A percentile compares a stretch with the other conserved stretches of the same genome.
These are phyloP conservation scores for Thinocorus orbignyianus DNA, from an alignment of 2,113 vertebrate species.

Conservation along the genomic window DNA sequence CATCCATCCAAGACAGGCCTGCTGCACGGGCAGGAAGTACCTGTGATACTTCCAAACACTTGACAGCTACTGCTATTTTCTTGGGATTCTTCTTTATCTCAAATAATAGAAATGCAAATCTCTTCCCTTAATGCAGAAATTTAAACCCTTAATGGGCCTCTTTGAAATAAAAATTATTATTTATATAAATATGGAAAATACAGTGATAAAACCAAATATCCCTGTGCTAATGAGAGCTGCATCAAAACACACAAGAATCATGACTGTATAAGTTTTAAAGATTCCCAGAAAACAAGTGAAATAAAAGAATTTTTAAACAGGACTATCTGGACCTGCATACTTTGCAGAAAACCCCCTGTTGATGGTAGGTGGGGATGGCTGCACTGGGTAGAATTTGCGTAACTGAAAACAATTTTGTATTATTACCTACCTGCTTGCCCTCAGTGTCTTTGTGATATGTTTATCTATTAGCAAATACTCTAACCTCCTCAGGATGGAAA, in stretches of 20 bases:
- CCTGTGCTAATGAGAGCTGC: neutral
- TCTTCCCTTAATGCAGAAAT: neutral
- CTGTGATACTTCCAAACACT: neutral
- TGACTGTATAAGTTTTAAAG: neutral
- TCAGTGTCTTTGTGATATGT: neutral
- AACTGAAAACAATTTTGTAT: neutral
- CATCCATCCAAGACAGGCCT: neutral
- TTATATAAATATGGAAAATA: neutral
- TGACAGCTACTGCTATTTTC: neutral
- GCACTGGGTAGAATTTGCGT: neutral
- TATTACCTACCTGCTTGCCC: neutral
- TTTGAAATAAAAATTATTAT: neutral
- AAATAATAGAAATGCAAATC: neutral
- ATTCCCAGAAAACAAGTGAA: neutral
- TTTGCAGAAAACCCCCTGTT: neutral
- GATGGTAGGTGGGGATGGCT: neutral
- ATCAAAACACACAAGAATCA: neutral
- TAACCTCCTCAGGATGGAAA: neutral
- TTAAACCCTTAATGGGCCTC: neutral
- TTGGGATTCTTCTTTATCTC: neutral
- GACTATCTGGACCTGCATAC: neutral
- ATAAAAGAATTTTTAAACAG: neutral
- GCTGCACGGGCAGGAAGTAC: too few species aligned
- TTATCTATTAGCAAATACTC: neutral
- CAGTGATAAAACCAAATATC: neutral